These are phyloP conservation scores for Trachurus trachurus DNA, from an alignment of 2,797 vertebrate species.

Conservation along the genomic window DNA sequence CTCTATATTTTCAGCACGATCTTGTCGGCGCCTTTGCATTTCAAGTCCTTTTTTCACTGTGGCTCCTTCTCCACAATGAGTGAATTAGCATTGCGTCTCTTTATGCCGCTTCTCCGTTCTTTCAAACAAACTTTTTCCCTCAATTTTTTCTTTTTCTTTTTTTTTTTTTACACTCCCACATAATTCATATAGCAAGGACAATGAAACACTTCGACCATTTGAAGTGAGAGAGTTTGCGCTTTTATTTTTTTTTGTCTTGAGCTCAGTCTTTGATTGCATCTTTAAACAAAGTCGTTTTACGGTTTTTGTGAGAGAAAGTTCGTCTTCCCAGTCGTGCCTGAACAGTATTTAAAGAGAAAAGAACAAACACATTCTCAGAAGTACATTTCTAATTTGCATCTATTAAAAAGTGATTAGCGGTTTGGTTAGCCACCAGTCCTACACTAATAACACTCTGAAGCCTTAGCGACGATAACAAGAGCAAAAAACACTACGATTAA, in stretches of 20 bases:
- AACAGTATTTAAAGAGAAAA: conserved; percentile 22
- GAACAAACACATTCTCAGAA: conserved; percentile 38
- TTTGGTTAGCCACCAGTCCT: conserved; percentile 30
- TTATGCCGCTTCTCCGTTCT: not conserved
- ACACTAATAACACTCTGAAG: conserved; percentile 50
- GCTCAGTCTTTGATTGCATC: conserved; percentile 1
- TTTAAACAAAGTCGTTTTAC: conserved; percentile 10
- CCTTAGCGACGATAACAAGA: conserved; percentile 41
- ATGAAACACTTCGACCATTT: not conserved
- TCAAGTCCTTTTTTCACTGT: not conserved
- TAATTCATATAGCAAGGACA: not conserved
- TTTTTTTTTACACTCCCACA: too few relatives aligned
- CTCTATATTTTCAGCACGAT: not conserved
- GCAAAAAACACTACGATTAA: conserved; percentile 45
- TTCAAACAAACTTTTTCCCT: conserved; percentile 9
- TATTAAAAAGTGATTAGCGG: conserved; percentile 62
- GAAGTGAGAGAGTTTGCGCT: not conserved
- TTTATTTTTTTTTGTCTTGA: not conserved
- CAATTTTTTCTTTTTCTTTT: not conserved
- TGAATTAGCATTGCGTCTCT: not conserved
- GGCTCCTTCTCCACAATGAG: not conserved
- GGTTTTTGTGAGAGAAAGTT: not conserved
- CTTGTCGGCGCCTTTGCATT: not conserved
- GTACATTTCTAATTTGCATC: conserved; percentile 43
- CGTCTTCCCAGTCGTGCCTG: not conserved